Conservation (phyloP, 2,113 vertebrate species). For the Trichomycterus rosablanca region DNA sequence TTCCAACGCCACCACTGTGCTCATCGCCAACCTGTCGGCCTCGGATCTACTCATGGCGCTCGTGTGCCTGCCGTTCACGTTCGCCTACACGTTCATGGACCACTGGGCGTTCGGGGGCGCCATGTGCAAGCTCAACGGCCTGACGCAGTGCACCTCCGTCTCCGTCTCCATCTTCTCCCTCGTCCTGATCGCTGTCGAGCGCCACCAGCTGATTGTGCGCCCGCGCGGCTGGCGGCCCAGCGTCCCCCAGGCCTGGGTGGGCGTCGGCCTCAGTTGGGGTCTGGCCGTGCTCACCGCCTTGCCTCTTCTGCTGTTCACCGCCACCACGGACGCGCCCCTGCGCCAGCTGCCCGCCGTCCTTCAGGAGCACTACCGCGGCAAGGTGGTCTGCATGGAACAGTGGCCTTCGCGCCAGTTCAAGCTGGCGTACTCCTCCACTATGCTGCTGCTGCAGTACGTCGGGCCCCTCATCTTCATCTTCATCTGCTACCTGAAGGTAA, state of each 20-base stretch:
- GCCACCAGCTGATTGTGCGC: constrained; percentile 83
- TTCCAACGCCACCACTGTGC: constrained; percentile 84
- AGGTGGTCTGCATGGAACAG: constrained; percentile 78
- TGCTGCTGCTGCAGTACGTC: constrained; percentile 80
- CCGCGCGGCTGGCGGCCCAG: constrained; percentile 80
- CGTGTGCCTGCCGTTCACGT: constrained; percentile 83
- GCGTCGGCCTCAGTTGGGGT: constrained; percentile 76
- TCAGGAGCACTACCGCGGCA: constrained; percentile 73
- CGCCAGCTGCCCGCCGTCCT: constrained; percentile 63
- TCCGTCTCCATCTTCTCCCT: constrained; percentile 82
- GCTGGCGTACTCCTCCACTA: constrained; percentile 75
- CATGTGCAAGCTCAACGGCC: constrained; percentile 83
- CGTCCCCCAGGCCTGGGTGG: constrained; percentile 77
- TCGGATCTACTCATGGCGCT: constrained; percentile 80
- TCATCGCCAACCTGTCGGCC: constrained; percentile 84
- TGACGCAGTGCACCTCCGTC: constrained; percentile 79
- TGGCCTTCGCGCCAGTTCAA: constrained; percentile 75
- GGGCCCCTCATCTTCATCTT: constrained; percentile 83
- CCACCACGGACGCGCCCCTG: constrained; percentile 76
- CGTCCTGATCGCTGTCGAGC: constrained; percentile 81
- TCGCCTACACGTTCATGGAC: constrained; percentile 85
- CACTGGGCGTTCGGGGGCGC: constrained; percentile 83
- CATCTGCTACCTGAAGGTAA: constrained; percentile 86
- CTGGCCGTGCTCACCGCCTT: constrained; percentile 73
- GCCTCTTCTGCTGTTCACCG: constrained; percentile 76